Evolutionary conservation across 2,888 invertebrate genomes (phyloP).

Genomic region (Chrysolina oricalcia): DNA sequence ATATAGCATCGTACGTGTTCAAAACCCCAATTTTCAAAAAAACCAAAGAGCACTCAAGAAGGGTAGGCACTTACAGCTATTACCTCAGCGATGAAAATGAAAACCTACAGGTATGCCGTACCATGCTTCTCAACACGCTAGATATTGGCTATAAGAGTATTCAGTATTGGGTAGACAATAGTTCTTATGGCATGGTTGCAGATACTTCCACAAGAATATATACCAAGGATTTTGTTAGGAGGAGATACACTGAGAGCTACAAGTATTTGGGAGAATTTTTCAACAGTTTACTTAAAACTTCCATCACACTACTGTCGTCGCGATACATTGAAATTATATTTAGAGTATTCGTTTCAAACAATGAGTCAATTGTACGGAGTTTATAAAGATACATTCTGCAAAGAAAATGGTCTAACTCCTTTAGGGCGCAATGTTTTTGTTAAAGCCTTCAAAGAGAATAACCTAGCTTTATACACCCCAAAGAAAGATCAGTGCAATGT

Average conservation of each 20-base stretch:
- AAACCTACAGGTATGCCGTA: slow-evolving; percentile 14
- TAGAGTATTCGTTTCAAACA: slow-evolving; percentile 34
- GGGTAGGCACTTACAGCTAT: background rate
- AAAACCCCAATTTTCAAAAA: background rate
- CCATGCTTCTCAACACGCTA: slow-evolving; percentile 18
- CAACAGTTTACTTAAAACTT: slow-evolving; percentile 36
- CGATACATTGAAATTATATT: slow-evolving; percentile 36
- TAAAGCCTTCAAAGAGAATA: no score
- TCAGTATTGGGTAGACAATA: slow-evolving; percentile 37
- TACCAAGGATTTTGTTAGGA: background rate
- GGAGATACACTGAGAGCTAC: slow-evolving; percentile 5
- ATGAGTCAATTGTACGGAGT: slow-evolving; percentile 20
- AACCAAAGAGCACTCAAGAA: background rate
- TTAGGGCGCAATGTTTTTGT: no score
- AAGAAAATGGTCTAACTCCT: no score
- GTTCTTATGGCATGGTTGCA: slow-evolving; percentile 26
- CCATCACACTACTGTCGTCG: slow-evolving; percentile 34
- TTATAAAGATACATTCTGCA: slow-evolving; percentile 25
- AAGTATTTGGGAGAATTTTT: slow-evolving; percentile 34
- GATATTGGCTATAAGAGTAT: slow-evolving; percentile 33
- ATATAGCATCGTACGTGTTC: background rate
- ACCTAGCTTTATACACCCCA: slow-evolving; percentile 1
- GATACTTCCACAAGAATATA: slow-evolving; percentile 27
- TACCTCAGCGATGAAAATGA: background rate
- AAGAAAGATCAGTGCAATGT: slow-evolving; percentile 8